phyloP scores from a whole-genome alignment of 2,113 vertebrate species.

The Cisticola juncidis region DNA sequence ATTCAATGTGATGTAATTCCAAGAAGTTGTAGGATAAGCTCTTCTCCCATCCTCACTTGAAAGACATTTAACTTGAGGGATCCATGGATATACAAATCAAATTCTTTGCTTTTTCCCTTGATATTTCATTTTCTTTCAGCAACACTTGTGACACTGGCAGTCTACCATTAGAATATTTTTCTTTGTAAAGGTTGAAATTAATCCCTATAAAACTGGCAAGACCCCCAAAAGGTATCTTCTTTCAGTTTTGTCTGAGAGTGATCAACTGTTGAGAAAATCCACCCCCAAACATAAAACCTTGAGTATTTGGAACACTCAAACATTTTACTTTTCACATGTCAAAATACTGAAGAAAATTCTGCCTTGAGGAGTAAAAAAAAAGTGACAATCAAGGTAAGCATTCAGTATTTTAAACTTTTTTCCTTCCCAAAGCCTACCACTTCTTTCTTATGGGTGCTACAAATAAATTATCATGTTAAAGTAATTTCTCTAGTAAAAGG shows the following conservation, averaged over 20 bases:
- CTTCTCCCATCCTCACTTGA: background rate
- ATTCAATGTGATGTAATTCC: background rate
- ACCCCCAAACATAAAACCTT: background rate
- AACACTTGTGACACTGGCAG: background rate
- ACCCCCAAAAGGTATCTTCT: rapidly evolving
- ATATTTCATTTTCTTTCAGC: background rate
- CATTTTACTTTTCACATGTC: rapidly evolving
- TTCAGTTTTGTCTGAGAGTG: background rate
- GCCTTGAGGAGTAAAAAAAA: background rate
- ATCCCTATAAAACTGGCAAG: background rate
- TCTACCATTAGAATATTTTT: background rate
- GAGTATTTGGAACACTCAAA: background rate
- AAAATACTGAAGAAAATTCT: background rate
- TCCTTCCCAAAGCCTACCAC: background rate
- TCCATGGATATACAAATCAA: background rate
- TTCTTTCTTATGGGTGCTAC: background rate
- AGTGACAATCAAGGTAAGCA: background rate
- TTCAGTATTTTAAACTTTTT: background rate
- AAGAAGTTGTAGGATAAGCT: background rate
- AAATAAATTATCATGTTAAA: background rate
- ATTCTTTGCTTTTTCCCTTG: background rate
- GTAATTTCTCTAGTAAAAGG: background rate
- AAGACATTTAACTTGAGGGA: background rate
- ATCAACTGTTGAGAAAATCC: background rate
- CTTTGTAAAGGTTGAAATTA: background rate